These are phyloP conservation scores for Stramonita haemastoma DNA, from an alignment of 2,888 invertebrate species.

Conservation along the genomic window DNA sequence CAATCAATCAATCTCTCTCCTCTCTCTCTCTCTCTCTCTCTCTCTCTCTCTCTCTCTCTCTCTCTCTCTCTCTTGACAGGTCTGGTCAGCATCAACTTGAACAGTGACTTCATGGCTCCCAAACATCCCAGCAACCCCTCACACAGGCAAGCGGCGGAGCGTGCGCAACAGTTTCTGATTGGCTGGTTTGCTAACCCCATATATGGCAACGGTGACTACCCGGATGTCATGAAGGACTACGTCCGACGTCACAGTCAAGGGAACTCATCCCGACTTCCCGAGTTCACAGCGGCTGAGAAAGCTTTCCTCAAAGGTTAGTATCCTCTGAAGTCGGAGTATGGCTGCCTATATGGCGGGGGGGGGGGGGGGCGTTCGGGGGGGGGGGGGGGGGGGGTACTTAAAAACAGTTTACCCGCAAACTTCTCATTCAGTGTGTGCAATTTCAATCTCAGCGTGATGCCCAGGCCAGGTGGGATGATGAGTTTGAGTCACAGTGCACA, in stretches of 20 bases:
- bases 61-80: slow-evolving; percentile 51
- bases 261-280: slow-evolving; percentile 65
- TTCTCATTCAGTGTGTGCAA: too few species aligned
- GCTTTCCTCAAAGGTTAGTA: slow-evolving; percentile 64
- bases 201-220: slow-evolving; percentile 79
- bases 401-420: too few species aligned
- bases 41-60: not conserved
- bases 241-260: slow-evolving; percentile 60
- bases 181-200: slow-evolving; percentile 75
- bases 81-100: slow-evolving; percentile 64
- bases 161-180: slow-evolving; percentile 61
- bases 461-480: too few species aligned
- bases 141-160: slow-evolving; percentile 65
- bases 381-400: too few species aligned
- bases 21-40: not conserved
- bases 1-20: not conserved
- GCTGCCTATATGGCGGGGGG: too few species aligned
- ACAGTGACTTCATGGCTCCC: slow-evolving; percentile 65
- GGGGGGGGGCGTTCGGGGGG: too few species aligned
- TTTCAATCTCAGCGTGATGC: too few species aligned
- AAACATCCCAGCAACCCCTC: slow-evolving; percentile 59
- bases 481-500: too few species aligned
- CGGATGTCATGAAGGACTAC: slow-evolving; percentile 63
- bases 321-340: too few species aligned
- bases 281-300: slow-evolving; percentile 71